Conservation (phyloP, 2,797 vertebrate genomes). For the Hybognathus amarus region DNA sequence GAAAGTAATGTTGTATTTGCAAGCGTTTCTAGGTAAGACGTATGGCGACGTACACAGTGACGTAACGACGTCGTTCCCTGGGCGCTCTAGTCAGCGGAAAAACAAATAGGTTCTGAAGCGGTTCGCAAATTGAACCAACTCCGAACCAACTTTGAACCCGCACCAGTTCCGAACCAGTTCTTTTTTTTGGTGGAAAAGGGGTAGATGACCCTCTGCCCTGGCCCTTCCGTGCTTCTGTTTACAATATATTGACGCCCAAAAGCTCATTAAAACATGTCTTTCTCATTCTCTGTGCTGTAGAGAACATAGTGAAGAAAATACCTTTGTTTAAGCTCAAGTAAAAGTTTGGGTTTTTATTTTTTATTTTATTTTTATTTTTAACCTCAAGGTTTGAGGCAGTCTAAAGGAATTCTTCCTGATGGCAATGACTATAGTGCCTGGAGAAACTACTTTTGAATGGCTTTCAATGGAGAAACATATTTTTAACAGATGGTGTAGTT, state of each 20-base stretch:
- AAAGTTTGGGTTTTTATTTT: background rate
- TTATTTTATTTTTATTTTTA: no score
- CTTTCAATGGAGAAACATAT: background rate
- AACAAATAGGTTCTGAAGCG: no score
- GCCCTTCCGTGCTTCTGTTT: slow-evolving; percentile 3
- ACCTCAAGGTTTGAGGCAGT: no score
- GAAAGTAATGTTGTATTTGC: no score
- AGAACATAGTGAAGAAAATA: background rate
- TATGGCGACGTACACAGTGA: no score
- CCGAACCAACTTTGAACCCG: no score
- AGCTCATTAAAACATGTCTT: background rate
- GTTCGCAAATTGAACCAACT: no score
- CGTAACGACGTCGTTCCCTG: no score
- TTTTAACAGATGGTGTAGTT: background rate
- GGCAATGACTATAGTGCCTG: background rate
- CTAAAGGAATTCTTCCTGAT: background rate
- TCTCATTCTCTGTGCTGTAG: background rate
- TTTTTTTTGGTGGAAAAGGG: no score
- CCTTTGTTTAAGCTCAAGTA: background rate
- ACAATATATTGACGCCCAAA: slow-evolving; percentile 2
- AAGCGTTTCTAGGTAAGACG: no score
- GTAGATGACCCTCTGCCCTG: slow-evolving; percentile 10
- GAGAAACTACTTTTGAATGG: background rate
- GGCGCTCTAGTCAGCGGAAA: no score
- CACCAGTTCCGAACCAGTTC: no score